Evolutionary conservation across 2,888 invertebrate genomes (phyloP).

Genomic region (Xestoiulus laeticollis): DNA sequence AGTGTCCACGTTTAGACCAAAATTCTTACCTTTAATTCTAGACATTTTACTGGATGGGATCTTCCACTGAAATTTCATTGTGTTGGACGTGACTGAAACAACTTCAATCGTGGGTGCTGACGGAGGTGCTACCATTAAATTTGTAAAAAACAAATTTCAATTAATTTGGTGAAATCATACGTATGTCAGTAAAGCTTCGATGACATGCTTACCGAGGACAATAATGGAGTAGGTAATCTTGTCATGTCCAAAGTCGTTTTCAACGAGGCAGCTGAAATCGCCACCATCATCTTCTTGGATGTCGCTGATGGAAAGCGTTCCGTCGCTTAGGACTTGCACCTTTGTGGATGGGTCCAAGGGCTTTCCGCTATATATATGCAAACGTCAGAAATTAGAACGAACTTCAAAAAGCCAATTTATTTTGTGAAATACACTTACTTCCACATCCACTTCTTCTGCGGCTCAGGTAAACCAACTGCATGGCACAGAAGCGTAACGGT

Average conservation of each 20-base stretch:
- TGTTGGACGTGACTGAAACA: conserved; percentile 56
- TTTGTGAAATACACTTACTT: background rate
- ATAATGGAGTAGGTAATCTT: conserved; percentile 50
- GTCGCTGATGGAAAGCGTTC: conserved; percentile 36
- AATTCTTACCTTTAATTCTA: conserved; percentile 50
- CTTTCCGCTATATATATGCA: conserved; percentile 45
- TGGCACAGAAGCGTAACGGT: conserved; percentile 90
- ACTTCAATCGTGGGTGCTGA: conserved; percentile 58
- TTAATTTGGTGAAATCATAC: background rate
- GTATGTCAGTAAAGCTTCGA: background rate
- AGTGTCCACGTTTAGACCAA: background rate
- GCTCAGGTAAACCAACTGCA: conserved; percentile 91
- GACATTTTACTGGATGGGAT: conserved; percentile 52
- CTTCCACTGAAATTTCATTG: conserved; percentile 58
- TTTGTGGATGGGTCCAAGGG: background rate
- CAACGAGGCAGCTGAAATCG: conserved; percentile 53
- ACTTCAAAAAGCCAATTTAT: background rate
- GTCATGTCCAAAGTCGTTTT: conserved; percentile 53
- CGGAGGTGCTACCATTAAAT: conserved; percentile 57
- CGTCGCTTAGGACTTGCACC: conserved; percentile 42
- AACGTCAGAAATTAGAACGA: background rate
- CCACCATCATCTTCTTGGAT: conserved; percentile 52
- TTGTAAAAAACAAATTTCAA: background rate
- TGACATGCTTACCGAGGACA: conserved; percentile 22
- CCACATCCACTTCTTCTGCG: conserved; percentile 80